Percentiles rank a stretch among this genome's conserved stretches.
These are phyloP conservation scores for Eolophus roseicapilla DNA, from an alignment of 2,113 vertebrate species.

Conservation along the genomic window DNA sequence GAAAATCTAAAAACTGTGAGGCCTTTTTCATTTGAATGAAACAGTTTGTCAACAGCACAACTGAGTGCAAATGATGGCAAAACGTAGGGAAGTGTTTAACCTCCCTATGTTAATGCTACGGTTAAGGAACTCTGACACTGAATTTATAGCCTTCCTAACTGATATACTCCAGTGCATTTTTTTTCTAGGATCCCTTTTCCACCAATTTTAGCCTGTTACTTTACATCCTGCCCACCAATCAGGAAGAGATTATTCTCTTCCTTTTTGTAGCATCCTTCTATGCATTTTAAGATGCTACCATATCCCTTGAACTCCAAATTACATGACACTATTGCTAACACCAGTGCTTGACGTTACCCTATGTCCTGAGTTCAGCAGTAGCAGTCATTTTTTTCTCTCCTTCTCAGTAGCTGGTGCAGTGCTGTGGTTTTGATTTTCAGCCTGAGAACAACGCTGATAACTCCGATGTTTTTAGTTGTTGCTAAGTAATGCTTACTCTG, in stretches of 20 bases:
- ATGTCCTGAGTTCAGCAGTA: background rate
- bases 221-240: background rate
- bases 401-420: too few species aligned
- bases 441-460: too few species aligned
- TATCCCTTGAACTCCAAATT: background rate
- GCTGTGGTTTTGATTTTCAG: too few species aligned
- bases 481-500: too few species aligned
- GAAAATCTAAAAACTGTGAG: background rate
- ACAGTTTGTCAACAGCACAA: background rate
- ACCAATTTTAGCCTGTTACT: background rate
- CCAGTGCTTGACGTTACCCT: background rate
- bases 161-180: background rate
- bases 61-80: background rate
- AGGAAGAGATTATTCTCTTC: background rate
- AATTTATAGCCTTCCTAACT: background rate
- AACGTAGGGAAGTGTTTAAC: background rate
- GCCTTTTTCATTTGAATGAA: background rate
- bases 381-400: too few species aligned
- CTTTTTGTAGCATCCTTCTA: background rate
- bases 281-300: background rate
- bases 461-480: too few species aligned
- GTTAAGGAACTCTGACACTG: background rate
- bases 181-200: background rate
- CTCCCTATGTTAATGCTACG: background rate
- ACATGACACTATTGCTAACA: background rate